phyloP scores from a whole-genome alignment of 2,888 invertebrate genomes.

The Chromoteleia sp. region DNA sequence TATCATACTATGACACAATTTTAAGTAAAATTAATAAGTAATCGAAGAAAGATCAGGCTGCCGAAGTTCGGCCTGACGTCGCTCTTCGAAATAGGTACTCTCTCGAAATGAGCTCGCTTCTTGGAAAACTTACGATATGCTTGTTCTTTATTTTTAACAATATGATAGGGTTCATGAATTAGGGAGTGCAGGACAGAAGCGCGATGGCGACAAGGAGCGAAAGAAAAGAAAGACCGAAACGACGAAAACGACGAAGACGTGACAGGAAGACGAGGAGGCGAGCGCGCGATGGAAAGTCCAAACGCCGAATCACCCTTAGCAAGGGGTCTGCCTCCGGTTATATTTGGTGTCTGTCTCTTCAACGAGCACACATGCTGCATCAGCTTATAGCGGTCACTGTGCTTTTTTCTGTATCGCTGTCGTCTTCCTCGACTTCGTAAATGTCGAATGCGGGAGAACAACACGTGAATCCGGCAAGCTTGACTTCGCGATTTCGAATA shows the following conservation, averaged over 20 bases:
- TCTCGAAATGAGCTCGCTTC: slow-evolving; percentile 52
- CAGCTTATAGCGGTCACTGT: slow-evolving; percentile 75
- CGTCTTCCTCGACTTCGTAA: slow-evolving; percentile 47
- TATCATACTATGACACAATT: too few species aligned
- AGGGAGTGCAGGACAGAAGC: slow-evolving; percentile 58
- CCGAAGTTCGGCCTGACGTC: slow-evolving; percentile 5
- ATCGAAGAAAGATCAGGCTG: too few species aligned
- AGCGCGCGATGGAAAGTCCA: slow-evolving; percentile 75
- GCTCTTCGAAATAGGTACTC: slow-evolving; percentile 27
- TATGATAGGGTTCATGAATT: slow-evolving; percentile 70
- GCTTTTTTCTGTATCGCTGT: slow-evolving; percentile 72
- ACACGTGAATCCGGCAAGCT: slow-evolving; percentile 32
- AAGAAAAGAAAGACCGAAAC: slow-evolving; percentile 37
- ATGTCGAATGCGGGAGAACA: slow-evolving; percentile 56
- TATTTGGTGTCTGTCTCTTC: slow-evolving; percentile 82
- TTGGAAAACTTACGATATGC: slow-evolving; percentile 58
- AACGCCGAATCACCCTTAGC: slow-evolving; percentile 82
- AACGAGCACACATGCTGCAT: slow-evolving; percentile 79
- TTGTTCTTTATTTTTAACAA: slow-evolving; percentile 71
- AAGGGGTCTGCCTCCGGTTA: slow-evolving; percentile 82
- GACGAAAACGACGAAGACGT: slow-evolving; percentile 61
- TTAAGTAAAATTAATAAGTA: too few species aligned
- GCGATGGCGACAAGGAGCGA: slow-evolving; percentile 55
- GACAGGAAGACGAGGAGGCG: slow-evolving; percentile 59
- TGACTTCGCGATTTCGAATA: slow-evolving; percentile 33